Base-by-base conservation (phyloP, 2,113 vertebrate species). In the Ibidorhyncha struthersii region DNA sequence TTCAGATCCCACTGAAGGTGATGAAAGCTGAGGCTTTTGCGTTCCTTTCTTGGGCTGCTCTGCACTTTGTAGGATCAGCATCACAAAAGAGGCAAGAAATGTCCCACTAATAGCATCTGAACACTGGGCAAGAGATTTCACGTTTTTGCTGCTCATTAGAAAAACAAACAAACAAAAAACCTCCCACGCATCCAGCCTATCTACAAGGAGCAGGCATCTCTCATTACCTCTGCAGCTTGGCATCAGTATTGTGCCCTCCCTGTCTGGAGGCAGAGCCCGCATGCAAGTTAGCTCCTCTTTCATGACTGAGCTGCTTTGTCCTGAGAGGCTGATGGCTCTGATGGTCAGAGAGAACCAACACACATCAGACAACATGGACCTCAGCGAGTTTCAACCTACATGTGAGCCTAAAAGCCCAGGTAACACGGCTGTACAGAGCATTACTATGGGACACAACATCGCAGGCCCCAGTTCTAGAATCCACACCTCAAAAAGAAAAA, bases 381-480 rank as follows among this genome's bases (percentile, higher is more conserved):
- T 59, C 11, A 22, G 18, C 0, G 2, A 82, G 15, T 58, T 49
- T 45, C 41, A 45, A n/a, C 22, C 59, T 6, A 26, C 0, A 0
- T 2, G 8, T 2, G 9, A 81, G 18, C 8, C 32, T 53, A 3
- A 49, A 67, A 89, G 49, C 8, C 41, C 63, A 74, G 36, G 23
- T 16, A 77, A 47, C 0, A 2, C 2, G 6, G 34, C 41, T n/a
- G 25, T n/a, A 16, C 18, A 61, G 36, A 10, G 21, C 23, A 47
- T 6, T 53, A 5, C 41, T 40, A 4, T 4, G 9, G 34, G 22
- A 58, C 8, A n/a, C 10, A 49, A 13, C 11, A 41, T 2, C 1
- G 1, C 43, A 43, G 17, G 6, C 6, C 40, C 34, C 5, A 0
- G 11, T 32, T 45, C 59, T 21, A 41, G 29, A 66, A 43, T 20